Percentiles rank a stretch among this genome's conserved stretches.
phyloP scores from a whole-genome alignment of 2,888 invertebrate species.

The Balanococcus diminutus region DNA sequence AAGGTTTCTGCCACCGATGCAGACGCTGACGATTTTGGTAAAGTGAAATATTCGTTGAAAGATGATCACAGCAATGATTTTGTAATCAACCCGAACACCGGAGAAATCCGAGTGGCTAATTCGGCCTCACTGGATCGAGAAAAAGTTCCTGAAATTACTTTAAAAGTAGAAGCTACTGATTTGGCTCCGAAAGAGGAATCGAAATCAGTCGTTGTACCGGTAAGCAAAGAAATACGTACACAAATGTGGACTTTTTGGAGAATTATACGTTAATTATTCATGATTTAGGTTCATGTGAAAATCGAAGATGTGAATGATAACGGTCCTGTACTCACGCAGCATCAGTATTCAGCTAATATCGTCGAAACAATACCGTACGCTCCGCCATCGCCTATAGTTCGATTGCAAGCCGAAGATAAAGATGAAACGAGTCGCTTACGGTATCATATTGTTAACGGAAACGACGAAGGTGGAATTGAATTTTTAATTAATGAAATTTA shows the following conservation, averaged over 20 bases:
- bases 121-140: conserved; percentile 70
- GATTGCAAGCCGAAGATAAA: conserved; percentile 79
- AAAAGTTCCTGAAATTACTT: conserved; percentile 69
- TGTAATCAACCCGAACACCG: conserved; percentile 72
- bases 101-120: conserved; percentile 77
- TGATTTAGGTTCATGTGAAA: conserved; percentile 71
- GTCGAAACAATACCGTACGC: conserved; percentile 81
- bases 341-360: conserved; percentile 77
- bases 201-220: conserved; percentile 76
- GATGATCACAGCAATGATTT: conserved; percentile 84
- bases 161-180: conserved; percentile 82
- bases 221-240: conserved; percentile 61
- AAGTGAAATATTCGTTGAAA: conserved; percentile 77
- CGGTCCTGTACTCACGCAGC: conserved; percentile 78
- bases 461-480: conserved; percentile 66
- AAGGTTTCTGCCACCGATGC: conserved; percentile 77
- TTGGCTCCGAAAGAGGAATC: conserved; percentile 74
- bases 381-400: conserved; percentile 81
- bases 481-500: not conserved
- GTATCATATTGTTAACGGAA: conserved; percentile 74
- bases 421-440: conserved; percentile 77
- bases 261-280: not conserved
- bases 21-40: conserved; percentile 80
- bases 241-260: conserved; percentile 45
- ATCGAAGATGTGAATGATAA: conserved; percentile 89